Evolutionary conservation across 64 coral and sea anemone genomes (phyloP).

Genomic region (Trachythela sp.): DNA sequence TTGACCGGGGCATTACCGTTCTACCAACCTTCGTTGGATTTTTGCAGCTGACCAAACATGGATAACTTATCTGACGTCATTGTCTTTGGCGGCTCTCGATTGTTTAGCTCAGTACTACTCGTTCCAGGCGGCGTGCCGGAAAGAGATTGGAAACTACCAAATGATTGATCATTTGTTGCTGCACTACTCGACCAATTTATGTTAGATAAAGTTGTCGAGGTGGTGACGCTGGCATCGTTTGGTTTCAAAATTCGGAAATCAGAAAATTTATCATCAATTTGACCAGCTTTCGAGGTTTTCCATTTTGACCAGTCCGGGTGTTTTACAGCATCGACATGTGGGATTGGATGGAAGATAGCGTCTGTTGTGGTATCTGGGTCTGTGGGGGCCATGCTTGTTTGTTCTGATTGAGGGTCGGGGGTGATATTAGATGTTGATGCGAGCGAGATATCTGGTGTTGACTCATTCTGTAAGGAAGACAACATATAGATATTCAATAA

Average conservation of each 20-base stretch:
- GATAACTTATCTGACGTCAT: background rate
- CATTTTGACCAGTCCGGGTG: conserved; percentile 17
- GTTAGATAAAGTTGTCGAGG: background rate
- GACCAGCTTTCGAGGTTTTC: background rate
- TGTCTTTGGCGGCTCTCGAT: background rate
- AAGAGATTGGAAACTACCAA: background rate
- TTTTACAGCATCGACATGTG: background rate
- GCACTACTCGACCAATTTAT: background rate
- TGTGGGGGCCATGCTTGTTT: background rate
- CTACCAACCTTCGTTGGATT: background rate
- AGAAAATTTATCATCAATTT: conserved; percentile 1
- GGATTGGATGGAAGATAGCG: background rate
- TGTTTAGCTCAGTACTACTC: background rate
- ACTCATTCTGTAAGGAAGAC: background rate
- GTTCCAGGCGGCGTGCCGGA: background rate
- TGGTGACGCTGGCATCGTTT: background rate
- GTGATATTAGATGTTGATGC: background rate
- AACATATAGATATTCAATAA: background rate
- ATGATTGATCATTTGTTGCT: background rate
- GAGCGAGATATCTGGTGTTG: background rate
- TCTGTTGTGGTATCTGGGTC: background rate
- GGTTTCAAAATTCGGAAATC: background rate
- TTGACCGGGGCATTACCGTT: no score
- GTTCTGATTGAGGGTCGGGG: background rate
- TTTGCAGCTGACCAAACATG: background rate